A percentile compares a stretch with the other conserved stretches of the same genome.
phyloP scores from a whole-genome alignment of 2,888 invertebrate species.

The Tethea ocularis region DNA sequence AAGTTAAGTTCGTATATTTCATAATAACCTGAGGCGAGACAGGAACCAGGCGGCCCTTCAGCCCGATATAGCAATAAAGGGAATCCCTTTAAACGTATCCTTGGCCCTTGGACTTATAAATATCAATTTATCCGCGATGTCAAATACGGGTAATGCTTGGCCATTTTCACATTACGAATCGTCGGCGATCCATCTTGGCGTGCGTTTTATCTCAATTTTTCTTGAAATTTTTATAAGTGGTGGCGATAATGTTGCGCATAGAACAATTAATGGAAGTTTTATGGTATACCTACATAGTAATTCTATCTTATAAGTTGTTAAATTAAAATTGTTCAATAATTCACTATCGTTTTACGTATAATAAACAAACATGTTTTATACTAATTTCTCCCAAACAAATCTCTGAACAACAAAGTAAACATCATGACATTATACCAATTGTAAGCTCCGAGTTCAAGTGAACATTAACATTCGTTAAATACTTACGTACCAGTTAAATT shows the following conservation, averaged over 20 bases:
- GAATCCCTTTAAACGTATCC: constrained; percentile 81
- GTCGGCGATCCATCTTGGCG: constrained; percentile 63
- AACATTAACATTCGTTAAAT: constrained; percentile 80
- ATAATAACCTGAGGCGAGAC: constrained; percentile 77
- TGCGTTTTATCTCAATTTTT: constrained; percentile 64
- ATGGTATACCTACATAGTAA: too few species aligned
- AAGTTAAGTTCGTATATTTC: constrained; percentile 79
- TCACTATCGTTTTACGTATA: too few species aligned
- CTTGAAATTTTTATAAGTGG: constrained; percentile 46
- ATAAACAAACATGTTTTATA: too few species aligned
- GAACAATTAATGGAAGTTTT: neutral
- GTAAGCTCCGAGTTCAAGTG: constrained; percentile 64
- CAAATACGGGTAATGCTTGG: constrained; percentile 73
- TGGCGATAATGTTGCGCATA: neutral
- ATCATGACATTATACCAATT: constrained; percentile 59
- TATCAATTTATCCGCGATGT: constrained; percentile 82
- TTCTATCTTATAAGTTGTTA: too few species aligned
- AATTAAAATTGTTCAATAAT: too few species aligned
- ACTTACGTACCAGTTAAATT: constrained; percentile 75
- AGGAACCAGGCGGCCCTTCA: constrained; percentile 73
- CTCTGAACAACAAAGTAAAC: constrained; percentile 24
- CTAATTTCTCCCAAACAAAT: constrained; percentile 31
- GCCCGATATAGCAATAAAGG: constrained; percentile 77
- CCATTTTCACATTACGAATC: constrained; percentile 77
- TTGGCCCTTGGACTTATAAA: constrained; percentile 81